Base-by-base conservation (phyloP, 2,797 vertebrate species). In the Lithobates sylvaticus region DNA sequence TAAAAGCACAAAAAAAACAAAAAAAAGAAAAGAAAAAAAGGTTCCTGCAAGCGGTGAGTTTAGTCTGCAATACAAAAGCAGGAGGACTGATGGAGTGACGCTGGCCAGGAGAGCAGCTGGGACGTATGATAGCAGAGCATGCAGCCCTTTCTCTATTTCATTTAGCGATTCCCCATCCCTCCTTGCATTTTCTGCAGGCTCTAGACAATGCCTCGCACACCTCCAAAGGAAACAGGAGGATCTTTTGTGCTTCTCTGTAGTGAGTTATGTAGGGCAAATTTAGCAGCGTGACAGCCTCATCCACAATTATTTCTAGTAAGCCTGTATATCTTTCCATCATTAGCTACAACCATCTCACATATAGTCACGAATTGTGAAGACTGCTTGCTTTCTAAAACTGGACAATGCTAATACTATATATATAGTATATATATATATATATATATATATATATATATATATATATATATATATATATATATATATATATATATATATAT, bases 21-120 rank as follows among this genome's bases (percentile, higher is more conserved):
- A 0, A 74, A 74, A 16, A 54, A 54, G 18, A 18, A 44, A 64
- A 64, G 7, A 0, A 64, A 36, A 44, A 68, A 81, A 39, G 68
- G 61, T 64, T 81, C 68, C 78, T 81, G 78, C 78, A 61, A 81
- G 78, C 78, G 23, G 26, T 79, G 77, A 79, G 74, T 82, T 82
- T 71, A 47, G 64, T 13, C 26, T 82, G 75, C 39, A 74, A 73
- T 75, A 87, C 80, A 87, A 83, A 83, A 76, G 80, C 75, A 80
- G 64, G 29, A 54, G 27, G 73, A 68, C 76, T 83, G 81, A 79
- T 47, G 78, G n/a, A 42, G 86, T 21, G 42, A n/a, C 34, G 67
- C 81, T 74, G 72, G 81, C 81, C 85, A 87, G 81, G 86, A 83
- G 58, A 79, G 81, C 86, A 87, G 81, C 86, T 87, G 86, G 80